These are phyloP conservation scores for Sericinus montela DNA, from an alignment of 2,888 invertebrate species.

Conservation along the genomic window DNA sequence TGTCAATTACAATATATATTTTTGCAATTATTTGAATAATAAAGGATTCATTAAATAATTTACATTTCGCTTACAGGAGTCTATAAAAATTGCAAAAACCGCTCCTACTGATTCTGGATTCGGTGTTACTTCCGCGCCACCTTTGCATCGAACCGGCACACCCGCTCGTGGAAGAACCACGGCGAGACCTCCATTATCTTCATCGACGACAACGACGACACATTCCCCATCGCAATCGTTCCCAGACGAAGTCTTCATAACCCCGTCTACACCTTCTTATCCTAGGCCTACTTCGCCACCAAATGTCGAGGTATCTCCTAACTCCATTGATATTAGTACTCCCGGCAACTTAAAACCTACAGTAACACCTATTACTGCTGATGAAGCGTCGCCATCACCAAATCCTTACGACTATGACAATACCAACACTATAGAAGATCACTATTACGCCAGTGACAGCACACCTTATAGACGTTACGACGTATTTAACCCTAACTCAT, in stretches of 20 bases:
- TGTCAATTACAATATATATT: too few relatives aligned
- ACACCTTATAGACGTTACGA: conserved; percentile 50
- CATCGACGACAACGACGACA: conserved; percentile 43
- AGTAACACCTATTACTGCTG: conserved; percentile 59
- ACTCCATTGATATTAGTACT: conserved; percentile 65
- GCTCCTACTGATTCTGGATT: conserved; percentile 84
- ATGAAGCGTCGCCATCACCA: conserved; percentile 56
- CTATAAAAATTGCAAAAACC: conserved; percentile 85
- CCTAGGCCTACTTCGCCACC: conserved; percentile 54
- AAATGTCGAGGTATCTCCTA: conserved; percentile 65
- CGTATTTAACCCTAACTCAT: conserved; percentile 66
- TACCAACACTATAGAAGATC: conserved; percentile 60
- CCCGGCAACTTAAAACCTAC: conserved; percentile 64
- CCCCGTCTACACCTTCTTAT: conserved; percentile 50
- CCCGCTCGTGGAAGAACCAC: conserved; percentile 53
- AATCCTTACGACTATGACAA: conserved; percentile 63
- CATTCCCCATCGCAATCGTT: conserved; percentile 41
- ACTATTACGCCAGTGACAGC: conserved; percentile 55
- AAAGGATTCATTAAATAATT: neutral
- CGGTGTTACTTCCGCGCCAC: conserved; percentile 73
- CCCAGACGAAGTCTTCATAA: conserved; percentile 50
- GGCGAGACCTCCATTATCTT: conserved; percentile 39
- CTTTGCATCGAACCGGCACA: conserved; percentile 44
- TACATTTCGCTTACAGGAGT: conserved; percentile 72
- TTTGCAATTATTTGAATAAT: too few relatives aligned